Evolutionary conservation across 2,888 invertebrate species (phyloP).

Genomic region (Polylopha cassiicola): DNA sequence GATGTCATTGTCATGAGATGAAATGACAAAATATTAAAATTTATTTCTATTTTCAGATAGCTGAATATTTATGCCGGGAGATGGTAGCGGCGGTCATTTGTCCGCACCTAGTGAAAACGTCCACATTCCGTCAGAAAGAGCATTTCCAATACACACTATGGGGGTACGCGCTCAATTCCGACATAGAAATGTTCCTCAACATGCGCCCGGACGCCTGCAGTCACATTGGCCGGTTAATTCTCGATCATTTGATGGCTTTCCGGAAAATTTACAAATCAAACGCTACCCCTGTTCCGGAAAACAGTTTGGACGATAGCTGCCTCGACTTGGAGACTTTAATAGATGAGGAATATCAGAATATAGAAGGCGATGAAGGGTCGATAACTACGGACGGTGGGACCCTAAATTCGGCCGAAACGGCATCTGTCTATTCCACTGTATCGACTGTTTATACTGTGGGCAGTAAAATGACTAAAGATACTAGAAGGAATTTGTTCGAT

Average conservation of each 20-base stretch:
- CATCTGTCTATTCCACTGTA: conserved; percentile 58
- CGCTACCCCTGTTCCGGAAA: conserved; percentile 45
- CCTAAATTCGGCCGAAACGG: conserved; percentile 58
- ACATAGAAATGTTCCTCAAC: conserved; percentile 77
- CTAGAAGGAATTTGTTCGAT: conserved; percentile 65
- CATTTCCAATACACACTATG: conserved; percentile 75
- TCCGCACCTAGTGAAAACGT: conserved; percentile 66
- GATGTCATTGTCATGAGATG: too few species aligned
- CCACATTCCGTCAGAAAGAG: conserved; percentile 69
- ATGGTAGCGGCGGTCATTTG: conserved; percentile 76
- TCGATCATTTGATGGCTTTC: conserved; percentile 73
- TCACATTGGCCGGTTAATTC: conserved; percentile 72
- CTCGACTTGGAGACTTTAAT: conserved; percentile 63
- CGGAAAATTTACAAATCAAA: conserved; percentile 68
- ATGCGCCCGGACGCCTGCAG: conserved; percentile 78
- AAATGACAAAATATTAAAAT: background rate
- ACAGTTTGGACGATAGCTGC: conserved; percentile 52
- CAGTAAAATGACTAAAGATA: conserved; percentile 54
- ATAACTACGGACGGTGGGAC: conserved; percentile 64
- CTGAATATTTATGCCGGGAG: conserved; percentile 80
- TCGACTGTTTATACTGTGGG: conserved; percentile 61
- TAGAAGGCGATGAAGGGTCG: conserved; percentile 65
- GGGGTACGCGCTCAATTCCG: conserved; percentile 76
- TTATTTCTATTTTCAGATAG: conserved; percentile 57
- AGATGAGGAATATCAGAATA: conserved; percentile 69